Percentiles rank a stretch among this genome's conserved stretches.
These are phyloP conservation scores for Eretmochelys imbricata DNA, from an alignment of 2,113 vertebrate species.

Conservation along the genomic window DNA sequence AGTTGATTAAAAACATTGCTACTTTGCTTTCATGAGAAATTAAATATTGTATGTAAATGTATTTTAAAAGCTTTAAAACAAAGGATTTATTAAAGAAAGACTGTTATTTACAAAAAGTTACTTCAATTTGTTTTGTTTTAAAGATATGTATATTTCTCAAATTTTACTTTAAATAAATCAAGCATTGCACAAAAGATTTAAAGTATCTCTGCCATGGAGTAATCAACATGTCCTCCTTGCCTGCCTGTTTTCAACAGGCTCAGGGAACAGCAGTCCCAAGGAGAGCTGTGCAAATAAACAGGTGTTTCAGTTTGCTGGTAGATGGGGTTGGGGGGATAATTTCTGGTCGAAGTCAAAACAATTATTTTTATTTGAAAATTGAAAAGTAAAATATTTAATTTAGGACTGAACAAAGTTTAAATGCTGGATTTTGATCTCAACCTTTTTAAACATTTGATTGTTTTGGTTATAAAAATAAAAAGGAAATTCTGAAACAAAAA, in stretches of 20 bases:
- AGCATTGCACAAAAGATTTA: not conserved
- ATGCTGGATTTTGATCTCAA: too few relatives aligned
- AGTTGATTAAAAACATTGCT: not conserved
- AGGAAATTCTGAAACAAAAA: too few relatives aligned
- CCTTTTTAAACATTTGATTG: too few relatives aligned
- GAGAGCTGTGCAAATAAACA: too few relatives aligned
- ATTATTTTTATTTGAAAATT: too few relatives aligned
- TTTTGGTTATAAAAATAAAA: too few relatives aligned
- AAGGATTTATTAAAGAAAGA: not conserved
- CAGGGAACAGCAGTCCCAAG: rapidly evolving
- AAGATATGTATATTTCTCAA: not conserved
- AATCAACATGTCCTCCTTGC: not conserved
- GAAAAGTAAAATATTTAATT: too few relatives aligned
- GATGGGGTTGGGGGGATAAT: too few relatives aligned
- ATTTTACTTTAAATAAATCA: not conserved
- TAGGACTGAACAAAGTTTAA: too few relatives aligned
- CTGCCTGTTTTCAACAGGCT: not conserved
- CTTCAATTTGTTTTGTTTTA: not conserved
- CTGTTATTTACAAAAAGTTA: not conserved
- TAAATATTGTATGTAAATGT: not conserved
- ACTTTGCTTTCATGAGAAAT: not conserved
- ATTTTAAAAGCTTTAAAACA: constrained; percentile 24
- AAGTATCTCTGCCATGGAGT: not conserved
- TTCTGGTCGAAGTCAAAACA: too few relatives aligned
- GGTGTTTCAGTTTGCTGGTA: too few relatives aligned